Percentiles rank a stretch among this genome's conserved stretches.
phyloP scores from a whole-genome alignment of 2,888 invertebrate genomes.

The Eledone cirrhosa region DNA sequence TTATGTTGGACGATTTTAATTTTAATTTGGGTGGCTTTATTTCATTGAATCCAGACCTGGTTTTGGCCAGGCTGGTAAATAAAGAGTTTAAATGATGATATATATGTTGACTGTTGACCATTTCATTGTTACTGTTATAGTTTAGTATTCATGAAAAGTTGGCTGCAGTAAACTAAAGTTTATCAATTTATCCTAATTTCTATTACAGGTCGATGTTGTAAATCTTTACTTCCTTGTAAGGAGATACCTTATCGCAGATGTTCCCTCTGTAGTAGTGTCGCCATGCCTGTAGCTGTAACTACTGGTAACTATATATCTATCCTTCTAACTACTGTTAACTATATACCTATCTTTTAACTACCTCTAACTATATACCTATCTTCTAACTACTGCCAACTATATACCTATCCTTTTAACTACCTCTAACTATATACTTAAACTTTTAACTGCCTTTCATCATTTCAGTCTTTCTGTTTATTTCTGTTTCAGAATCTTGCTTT shows the following conservation, averaged over 20 bases:
- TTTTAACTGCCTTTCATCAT: no score
- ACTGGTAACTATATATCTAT: slow-evolving; percentile 7
- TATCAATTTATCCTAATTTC: no score
- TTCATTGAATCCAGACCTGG: no score
- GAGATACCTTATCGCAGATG: slow-evolving; percentile 23
- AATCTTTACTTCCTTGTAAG: slow-evolving; percentile 20
- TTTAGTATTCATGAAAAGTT: no score
- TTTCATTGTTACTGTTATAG: no score
- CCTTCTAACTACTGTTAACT: not conserved
- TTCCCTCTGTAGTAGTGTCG: slow-evolving; percentile 1
- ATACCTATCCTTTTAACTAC: not conserved
- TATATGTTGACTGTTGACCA: no score
- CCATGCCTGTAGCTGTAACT: not conserved
- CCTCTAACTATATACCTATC: not conserved
- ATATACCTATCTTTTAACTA: not conserved
- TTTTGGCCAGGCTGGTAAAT: no score
- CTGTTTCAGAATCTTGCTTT: not conserved
- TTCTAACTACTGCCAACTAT: not conserved
- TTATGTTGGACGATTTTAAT: no score
- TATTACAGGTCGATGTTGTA: slow-evolving; percentile 11
- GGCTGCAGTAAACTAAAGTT: no score
- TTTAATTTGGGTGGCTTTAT: no score
- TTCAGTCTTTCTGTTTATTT: not conserved
- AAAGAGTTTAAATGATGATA: no score
- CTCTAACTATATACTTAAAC: no score